These are phyloP conservation scores for Odiellus spinosus DNA, from an alignment of 2,888 invertebrate species.

Conservation along the genomic window DNA sequence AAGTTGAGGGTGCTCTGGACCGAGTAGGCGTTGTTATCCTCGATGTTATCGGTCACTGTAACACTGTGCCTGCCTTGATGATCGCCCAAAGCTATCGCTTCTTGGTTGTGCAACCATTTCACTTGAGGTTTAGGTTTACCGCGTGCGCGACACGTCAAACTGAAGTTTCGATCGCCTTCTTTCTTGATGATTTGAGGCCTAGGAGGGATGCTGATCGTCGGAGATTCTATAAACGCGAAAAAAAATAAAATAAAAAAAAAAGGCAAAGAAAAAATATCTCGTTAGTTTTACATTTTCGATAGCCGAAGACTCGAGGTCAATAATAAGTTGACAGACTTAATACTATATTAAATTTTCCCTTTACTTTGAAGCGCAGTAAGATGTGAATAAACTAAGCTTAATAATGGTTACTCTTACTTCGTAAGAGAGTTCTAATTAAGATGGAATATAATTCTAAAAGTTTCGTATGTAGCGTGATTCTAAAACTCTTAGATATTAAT, in stretches of 20 bases:
- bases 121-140: conserved; percentile 73
- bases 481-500: no score
- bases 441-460: no score
- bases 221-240: conserved; percentile 44
- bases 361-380: no score
- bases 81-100: conserved; percentile 9
- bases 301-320: no score
- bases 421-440: no score
- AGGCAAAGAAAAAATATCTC: no score
- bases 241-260: neutral
- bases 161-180: conserved; percentile 60
- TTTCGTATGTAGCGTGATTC: no score
- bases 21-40: conserved; percentile 58
- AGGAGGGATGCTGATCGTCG: conserved; percentile 62
- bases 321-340: no score
- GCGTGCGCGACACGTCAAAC: conserved; percentile 65
- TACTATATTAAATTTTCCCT: no score
- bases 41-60: conserved; percentile 52
- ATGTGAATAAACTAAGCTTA: no score
- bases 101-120: conserved; percentile 57
- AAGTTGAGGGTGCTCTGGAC: conserved; percentile 69
- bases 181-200: conserved; percentile 34
- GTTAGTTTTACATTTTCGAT: no score
- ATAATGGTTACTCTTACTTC: no score
- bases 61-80: conserved; percentile 53